Evolutionary conservation across 2,888 invertebrate species (phyloP).

Genomic region (Chaitophorus viminalis): DNA sequence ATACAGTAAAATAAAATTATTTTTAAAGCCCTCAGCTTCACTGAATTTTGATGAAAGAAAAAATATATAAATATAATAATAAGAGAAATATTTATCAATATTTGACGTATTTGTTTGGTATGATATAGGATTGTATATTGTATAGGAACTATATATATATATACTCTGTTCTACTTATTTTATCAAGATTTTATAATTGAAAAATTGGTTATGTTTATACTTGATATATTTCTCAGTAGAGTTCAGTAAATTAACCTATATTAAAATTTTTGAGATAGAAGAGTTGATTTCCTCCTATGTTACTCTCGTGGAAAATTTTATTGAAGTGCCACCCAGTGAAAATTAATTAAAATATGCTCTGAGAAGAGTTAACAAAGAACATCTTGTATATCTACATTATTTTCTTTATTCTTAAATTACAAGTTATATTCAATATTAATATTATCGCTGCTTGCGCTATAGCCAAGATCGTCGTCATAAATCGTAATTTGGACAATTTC

Average conservation of each 20-base stretch:
- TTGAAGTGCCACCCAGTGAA: not conserved
- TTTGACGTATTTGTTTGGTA: not conserved
- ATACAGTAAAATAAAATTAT: not conserved
- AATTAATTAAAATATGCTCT: conserved; percentile 10
- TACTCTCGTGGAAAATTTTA: not conserved
- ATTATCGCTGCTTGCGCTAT: too few relatives aligned
- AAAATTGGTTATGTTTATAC: conserved; percentile 2
- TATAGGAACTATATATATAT: conserved; percentile 8
- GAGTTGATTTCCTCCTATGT: conserved; percentile 8
- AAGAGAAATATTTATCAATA: not conserved
- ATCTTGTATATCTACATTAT: not conserved
- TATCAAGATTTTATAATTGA: conserved; percentile 1
- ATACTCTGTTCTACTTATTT: conserved; percentile 1
- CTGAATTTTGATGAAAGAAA: not conserved
- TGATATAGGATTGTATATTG: not conserved
- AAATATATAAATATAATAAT: not conserved
- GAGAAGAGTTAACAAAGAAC: not conserved
- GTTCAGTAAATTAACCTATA: not conserved
- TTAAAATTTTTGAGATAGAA: not conserved
- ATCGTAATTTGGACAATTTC: not conserved
- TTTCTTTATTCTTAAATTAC: not conserved
- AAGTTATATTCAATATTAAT: too few relatives aligned
- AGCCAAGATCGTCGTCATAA: too few relatives aligned
- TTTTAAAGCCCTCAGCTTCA: not conserved
- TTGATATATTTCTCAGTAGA: conserved; percentile 8